Conservation (phyloP, 2,888 invertebrate genomes). For the Trissolcus brochymenae region DNA sequence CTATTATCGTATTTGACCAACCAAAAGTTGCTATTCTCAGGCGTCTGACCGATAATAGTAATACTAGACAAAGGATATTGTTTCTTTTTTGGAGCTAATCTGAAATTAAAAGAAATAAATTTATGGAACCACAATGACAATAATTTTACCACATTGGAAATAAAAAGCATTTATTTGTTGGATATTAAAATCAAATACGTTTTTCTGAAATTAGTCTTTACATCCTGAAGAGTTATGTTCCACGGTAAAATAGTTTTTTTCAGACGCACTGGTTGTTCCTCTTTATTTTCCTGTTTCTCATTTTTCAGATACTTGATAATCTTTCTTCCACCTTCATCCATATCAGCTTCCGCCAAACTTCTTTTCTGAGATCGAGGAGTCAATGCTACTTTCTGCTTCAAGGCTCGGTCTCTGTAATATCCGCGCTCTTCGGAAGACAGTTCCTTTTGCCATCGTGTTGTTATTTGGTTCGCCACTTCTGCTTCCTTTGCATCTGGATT, state of each 20-base stretch:
- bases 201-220: constrained; percentile 59
- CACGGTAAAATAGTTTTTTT: constrained; percentile 65
- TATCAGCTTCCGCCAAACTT: constrained; percentile 35
- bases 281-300: constrained; percentile 64
- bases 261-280: constrained; percentile 58
- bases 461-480: constrained; percentile 72
- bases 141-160: constrained; percentile 6
- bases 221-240: constrained; percentile 61
- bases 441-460: constrained; percentile 70
- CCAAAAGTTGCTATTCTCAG: constrained; percentile 31
- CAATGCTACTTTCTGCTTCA: constrained; percentile 54
- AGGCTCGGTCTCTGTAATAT: constrained; percentile 67
- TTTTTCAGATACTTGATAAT: constrained; percentile 65
- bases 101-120: neutral
- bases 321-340: constrained; percentile 64
- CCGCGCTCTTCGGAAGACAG: constrained; percentile 73
- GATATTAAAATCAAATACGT: constrained; percentile 25
- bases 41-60: constrained; percentile 26
- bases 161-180: constrained; percentile 6
- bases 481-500: constrained; percentile 70
- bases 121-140: neutral
- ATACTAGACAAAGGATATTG: constrained; percentile 2
- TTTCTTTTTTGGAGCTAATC: constrained; percentile 5
- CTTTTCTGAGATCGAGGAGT: constrained; percentile 49
- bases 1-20: constrained; percentile 34